Percentiles rank a stretch among this genome's conserved stretches.
These are phyloP conservation scores for Coracopsis vasa DNA, from an alignment of 2,113 vertebrate species.

Conservation along the genomic window DNA sequence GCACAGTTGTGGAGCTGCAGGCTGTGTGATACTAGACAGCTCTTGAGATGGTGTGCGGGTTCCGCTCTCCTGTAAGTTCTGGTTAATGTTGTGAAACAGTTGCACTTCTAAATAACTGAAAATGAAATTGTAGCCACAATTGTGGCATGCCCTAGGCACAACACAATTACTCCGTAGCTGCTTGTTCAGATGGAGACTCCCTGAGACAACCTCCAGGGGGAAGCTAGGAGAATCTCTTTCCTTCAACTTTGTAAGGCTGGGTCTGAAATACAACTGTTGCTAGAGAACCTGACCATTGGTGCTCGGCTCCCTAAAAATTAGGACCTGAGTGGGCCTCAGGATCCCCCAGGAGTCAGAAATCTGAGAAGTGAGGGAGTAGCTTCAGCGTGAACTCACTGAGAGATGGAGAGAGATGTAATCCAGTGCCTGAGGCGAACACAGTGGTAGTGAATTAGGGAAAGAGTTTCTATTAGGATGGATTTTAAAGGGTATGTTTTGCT, in stretches of 20 bases:
- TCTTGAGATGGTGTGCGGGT: neutral
- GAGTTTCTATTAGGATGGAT: neutral
- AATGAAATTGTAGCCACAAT: neutral
- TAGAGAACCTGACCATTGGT: neutral
- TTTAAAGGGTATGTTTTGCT: neutral
- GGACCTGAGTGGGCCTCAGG: neutral
- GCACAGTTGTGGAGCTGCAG: rapidly evolving
- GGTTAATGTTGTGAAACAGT: neutral
- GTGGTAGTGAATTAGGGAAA: neutral
- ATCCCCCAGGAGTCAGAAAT: neutral
- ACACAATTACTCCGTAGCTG: neutral
- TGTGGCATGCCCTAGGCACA: neutral
- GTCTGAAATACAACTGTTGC: neutral
- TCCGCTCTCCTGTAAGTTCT: neutral
- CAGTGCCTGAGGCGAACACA: neutral
- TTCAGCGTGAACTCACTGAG: neutral
- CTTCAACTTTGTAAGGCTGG: neutral
- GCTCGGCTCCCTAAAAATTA: neutral
- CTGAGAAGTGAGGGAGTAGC: neutral
- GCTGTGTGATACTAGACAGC: neutral
- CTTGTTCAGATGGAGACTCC: neutral
- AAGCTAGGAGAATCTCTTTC: neutral
- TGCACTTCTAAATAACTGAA: neutral
- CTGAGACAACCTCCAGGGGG: neutral
- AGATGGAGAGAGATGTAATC: neutral